Evolutionary conservation across 2,888 invertebrate species (phyloP).

Genomic region (Eupithecia subumbrata): DNA sequence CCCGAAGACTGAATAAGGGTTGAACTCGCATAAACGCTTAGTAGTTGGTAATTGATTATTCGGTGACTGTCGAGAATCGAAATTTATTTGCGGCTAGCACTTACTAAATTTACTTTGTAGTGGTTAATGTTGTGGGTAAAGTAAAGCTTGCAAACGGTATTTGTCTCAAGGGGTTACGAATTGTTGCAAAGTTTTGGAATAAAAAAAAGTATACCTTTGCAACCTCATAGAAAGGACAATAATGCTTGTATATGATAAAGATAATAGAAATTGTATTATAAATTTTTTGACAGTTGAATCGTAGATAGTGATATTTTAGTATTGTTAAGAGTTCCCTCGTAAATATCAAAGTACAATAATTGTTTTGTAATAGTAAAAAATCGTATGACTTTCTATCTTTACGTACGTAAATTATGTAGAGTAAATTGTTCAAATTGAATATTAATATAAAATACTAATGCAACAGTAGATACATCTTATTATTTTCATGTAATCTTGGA

Average conservation of each 20-base stretch:
- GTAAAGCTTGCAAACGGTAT: neutral
- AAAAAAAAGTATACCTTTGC: neutral
- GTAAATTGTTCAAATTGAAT: slow-evolving; percentile 23
- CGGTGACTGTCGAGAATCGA: slow-evolving; percentile 9
- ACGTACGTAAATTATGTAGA: slow-evolving; percentile 12
- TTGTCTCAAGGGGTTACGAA: neutral
- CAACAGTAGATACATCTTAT: slow-evolving; percentile 9
- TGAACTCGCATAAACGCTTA: slow-evolving; percentile 26
- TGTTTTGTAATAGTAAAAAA: slow-evolving; percentile 26
- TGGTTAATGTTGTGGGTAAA: neutral
- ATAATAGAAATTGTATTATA: neutral
- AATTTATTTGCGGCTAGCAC: slow-evolving; percentile 21
- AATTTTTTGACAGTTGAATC: slow-evolving; percentile 1
- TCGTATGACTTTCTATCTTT: neutral
- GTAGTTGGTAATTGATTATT: slow-evolving; percentile 3
- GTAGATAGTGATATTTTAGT: slow-evolving; percentile 14
- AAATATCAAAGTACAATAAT: slow-evolving; percentile 28
- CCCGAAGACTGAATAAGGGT: slow-evolving; percentile 59
- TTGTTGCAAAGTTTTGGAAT: neutral
- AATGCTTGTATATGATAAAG: neutral
- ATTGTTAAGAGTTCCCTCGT: slow-evolving; percentile 18
- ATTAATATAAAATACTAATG: slow-evolving; percentile 19
- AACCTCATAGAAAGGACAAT: slow-evolving; percentile 5
- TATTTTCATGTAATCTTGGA: slow-evolving; percentile 13
- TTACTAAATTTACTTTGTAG: slow-evolving; percentile 17